phyloP scores from a whole-genome alignment of 2,797 vertebrate species.

The Melanotaenia parkinsoni region DNA sequence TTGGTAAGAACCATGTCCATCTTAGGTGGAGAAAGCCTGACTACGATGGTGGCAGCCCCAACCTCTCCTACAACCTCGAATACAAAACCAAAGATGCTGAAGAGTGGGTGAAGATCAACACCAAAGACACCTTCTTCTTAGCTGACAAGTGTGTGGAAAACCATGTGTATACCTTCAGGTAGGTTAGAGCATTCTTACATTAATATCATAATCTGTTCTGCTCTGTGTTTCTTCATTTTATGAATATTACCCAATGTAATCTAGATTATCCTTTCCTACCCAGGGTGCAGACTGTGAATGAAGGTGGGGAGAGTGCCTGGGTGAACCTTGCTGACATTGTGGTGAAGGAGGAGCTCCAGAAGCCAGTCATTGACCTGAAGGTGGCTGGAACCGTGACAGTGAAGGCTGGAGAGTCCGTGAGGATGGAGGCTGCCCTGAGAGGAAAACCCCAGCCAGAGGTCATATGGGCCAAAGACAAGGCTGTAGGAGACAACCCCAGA shows the following conservation, averaged over 20 bases:
- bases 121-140: conserved; percentile 92
- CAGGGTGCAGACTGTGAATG: conserved; percentile 94
- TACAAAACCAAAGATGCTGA: conserved; percentile 90
- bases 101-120: conserved; percentile 92
- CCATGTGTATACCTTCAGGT: conserved; percentile 87
- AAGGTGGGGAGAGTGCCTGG: conserved; percentile 96
- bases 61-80: conserved; percentile 94
- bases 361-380: conserved; percentile 95
- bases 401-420: conserved; percentile 93
- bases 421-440: conserved; percentile 94
- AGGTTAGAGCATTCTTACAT: background rate
- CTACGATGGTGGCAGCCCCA: conserved; percentile 96
- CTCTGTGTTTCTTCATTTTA: background rate
- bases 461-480: conserved; percentile 94
- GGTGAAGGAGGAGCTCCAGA: conserved; percentile 95
- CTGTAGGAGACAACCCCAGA: conserved; percentile 92
- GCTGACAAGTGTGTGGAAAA: conserved; percentile 94
- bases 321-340: conserved; percentile 92
- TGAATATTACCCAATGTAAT: background rate
- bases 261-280: conserved; percentile 56
- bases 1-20: conserved; percentile 93
- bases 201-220: background rate
- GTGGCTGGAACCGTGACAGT: conserved; percentile 90
- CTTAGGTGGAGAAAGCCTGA: conserved; percentile 96
- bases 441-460: conserved; percentile 97